Evolutionary conservation across 2,797 vertebrate species (phyloP), one percentile per base, ranked within the genome.

Genomic region (Poecilia gillii): DNA sequence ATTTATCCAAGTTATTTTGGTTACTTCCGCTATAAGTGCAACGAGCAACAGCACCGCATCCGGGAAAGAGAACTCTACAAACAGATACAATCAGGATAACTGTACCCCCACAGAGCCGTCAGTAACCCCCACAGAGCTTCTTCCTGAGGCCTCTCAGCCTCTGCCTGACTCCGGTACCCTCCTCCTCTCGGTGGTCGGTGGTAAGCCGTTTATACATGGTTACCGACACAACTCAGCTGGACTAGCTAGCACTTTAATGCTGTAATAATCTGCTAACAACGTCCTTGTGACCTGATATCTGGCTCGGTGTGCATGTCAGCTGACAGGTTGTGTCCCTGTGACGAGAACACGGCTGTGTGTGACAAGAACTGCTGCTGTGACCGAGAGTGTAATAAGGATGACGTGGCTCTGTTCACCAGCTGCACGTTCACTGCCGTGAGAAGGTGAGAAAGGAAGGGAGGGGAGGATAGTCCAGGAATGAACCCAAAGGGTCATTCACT

Each of bases 331-430:
- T 95, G 94, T 86, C 87, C 92, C 36, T 95, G 94, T 72, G 88
- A 95, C 4, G 36, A 86, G 8, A 66, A 74, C 59, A 6, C 2
- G 18, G 77, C 51, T 5, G 23, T 62, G 11, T 95, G 94, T 81
- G 97, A 98, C 41, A 14, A 91, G 20, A 97, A 96, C 94, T 98
- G 97, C 94, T 98, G 97, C 85, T 98, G 97, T 81, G 97, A 98
- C 92, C 87, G 90, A 1, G 92, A 94, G 1, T 98, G 97, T 77
- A 11, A 86, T 0, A 76, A 81, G 64, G 85, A 92, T 7, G 49
- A 51, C 36, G 59, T 85, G 64, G n/a, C 88, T 59, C 81, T 95
- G 78, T 95, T 95, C 84, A 93, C 91, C 20, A 18, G 47, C 59
- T 95, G 94, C 84, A 86, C 89, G 0, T 49, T 92, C 64, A 1